Percentiles rank a stretch among this genome's conserved stretches.
Evolutionary conservation across 2,797 vertebrate genomes (phyloP).

Genomic region (Sebastes steindachneri): DNA sequence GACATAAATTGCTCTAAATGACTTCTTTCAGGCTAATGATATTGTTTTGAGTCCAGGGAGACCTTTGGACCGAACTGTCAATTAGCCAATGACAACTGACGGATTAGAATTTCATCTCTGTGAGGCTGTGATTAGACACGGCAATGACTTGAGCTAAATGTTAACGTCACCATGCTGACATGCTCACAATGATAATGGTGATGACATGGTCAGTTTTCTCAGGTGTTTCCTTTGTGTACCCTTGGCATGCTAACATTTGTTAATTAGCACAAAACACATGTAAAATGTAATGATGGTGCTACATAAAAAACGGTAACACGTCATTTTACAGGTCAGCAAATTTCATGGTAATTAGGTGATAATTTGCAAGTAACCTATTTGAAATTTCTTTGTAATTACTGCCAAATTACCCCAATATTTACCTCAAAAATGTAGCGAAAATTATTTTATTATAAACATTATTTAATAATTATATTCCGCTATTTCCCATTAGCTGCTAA

Average conservation of each 20-base stretch:
- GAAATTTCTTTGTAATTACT: no score
- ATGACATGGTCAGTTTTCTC: background rate
- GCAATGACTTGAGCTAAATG: background rate
- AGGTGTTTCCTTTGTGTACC: background rate
- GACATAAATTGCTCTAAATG: background rate
- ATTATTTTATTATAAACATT: no score
- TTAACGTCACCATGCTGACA: background rate
- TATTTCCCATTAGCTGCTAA: no score
- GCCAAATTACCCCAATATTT: no score
- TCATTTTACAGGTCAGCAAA: accelerated
- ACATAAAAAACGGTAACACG: no score
- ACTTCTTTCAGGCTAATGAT: background rate
- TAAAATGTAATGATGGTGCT: no score
- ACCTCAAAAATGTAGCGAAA: no score
- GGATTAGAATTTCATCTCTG: background rate
- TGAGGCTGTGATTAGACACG: background rate
- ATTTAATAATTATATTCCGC: no score
- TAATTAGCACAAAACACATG: background rate
- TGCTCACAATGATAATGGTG: background rate
- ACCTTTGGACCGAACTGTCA: background rate
- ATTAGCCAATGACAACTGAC: background rate
- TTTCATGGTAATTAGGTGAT: no score
- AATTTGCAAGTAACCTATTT: no score
- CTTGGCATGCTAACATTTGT: background rate
- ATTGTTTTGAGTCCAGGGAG: background rate